These are phyloP conservation scores for Pleuronectes platessa DNA, from an alignment of 2,113 vertebrate species.

Conservation along the genomic window DNA sequence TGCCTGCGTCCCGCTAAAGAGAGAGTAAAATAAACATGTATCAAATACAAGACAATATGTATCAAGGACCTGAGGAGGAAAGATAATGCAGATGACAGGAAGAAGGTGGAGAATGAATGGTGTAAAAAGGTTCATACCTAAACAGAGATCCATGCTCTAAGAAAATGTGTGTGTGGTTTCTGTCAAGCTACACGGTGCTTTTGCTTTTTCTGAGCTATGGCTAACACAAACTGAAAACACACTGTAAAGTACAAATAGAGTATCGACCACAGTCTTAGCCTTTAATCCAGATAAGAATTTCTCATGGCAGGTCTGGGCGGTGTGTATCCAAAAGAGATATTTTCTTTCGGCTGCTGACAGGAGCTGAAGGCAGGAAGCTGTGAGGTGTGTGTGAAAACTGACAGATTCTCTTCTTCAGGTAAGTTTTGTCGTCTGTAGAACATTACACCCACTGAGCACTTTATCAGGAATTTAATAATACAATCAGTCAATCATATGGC, in stretches of 20 bases:
- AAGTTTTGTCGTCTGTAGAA: not conserved
- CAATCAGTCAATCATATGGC: not conserved
- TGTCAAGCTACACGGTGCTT: not conserved
- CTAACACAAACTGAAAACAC: slow-evolving; percentile 1
- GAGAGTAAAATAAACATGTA: not conserved
- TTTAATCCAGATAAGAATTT: not conserved
- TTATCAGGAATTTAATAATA: not conserved
- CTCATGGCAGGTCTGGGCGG: not conserved
- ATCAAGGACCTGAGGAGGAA: not conserved
- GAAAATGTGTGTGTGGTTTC: not conserved
- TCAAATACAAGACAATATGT: not conserved
- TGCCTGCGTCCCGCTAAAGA: slow-evolving; percentile 87
- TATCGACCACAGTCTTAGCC: not conserved
- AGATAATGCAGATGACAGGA: not conserved
- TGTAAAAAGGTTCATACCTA: not conserved
- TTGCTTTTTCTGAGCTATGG: not conserved
- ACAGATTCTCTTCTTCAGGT: not conserved
- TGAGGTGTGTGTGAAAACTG: slow-evolving; percentile 5
- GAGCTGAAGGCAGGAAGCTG: not conserved
- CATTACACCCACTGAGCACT: not conserved
- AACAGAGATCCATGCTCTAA: not conserved
- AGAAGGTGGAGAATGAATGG: not conserved
- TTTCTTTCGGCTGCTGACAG: slow-evolving; percentile 1
- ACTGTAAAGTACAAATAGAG: not conserved
- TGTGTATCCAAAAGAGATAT: not conserved